phyloP scores from a whole-genome alignment of 2,113 vertebrate species.

The Oreotrochilus melanogaster region DNA sequence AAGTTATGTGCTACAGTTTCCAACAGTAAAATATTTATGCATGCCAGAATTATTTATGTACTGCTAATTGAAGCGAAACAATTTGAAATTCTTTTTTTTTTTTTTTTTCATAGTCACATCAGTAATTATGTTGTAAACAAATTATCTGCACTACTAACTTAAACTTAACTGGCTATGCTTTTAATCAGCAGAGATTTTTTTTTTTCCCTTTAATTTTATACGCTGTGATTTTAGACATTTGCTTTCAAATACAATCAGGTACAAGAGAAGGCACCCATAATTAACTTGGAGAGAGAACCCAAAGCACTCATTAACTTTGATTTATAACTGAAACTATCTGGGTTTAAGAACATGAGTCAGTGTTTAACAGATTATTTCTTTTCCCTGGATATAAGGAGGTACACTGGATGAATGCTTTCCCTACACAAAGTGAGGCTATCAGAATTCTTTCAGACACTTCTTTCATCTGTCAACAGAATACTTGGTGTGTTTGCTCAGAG shows the following conservation, averaged over 20 bases:
- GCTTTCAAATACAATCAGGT: background rate
- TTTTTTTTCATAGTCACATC: background rate
- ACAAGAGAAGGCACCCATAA: background rate
- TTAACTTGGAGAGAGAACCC: background rate
- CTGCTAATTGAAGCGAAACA: conserved; percentile 18
- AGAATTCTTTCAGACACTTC: background rate
- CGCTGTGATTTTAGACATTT: conserved; percentile 1
- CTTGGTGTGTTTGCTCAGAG: background rate
- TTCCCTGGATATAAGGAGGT: background rate
- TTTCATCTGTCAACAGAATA: background rate
- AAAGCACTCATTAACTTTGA: conserved; percentile 10
- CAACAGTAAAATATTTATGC: conserved; percentile 44
- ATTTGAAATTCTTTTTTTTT: background rate
- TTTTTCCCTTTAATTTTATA: conserved; percentile 1
- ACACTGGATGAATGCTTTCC: background rate
- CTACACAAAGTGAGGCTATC: background rate
- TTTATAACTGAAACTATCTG: background rate
- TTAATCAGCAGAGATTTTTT: conserved; percentile 28
- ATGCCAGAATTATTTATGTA: background rate
- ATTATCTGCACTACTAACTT: conserved; percentile 20
- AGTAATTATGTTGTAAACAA: conserved; percentile 44
- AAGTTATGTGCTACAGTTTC: conserved; percentile 31
- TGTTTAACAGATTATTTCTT: background rate
- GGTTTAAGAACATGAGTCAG: background rate
- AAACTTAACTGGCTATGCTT: background rate